phyloP scores from a whole-genome alignment of 2,113 vertebrate species.

The Mormyrus iriodes region DNA sequence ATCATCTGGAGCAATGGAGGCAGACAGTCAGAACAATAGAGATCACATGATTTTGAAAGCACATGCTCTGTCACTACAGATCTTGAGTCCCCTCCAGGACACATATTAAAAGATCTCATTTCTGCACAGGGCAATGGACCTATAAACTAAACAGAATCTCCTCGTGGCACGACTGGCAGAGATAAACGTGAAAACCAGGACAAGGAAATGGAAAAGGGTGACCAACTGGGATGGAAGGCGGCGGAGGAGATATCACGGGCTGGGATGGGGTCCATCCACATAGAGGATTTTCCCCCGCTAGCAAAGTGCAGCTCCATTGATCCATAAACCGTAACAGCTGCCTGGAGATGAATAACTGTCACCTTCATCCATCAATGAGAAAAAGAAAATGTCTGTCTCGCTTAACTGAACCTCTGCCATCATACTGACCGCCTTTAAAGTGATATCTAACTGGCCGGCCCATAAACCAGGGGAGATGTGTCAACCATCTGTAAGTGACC shows the following conservation, averaged over 20 bases:
- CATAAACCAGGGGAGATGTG: neutral
- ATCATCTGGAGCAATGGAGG: neutral
- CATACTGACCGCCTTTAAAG: neutral
- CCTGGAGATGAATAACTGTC: neutral
- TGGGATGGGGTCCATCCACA: neutral
- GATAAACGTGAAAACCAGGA: neutral
- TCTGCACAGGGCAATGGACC: neutral
- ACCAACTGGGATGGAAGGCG: neutral
- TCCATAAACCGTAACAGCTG: neutral
- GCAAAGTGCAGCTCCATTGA: neutral
- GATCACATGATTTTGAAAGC: conserved; percentile 18
- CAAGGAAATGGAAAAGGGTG: neutral
- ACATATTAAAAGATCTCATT: neutral
- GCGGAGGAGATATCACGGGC: neutral
- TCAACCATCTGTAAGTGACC: neutral
- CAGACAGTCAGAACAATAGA: neutral
- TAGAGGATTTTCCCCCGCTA: neutral
- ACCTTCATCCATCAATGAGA: neutral
- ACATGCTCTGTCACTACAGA: too few species aligned
- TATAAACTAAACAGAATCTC: neutral
- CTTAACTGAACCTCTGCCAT: neutral
- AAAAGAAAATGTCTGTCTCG: neutral
- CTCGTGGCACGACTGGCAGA: neutral
- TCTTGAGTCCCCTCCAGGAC: conserved; percentile 7
- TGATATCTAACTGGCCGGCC: neutral